phyloP scores from a whole-genome alignment of 2,113 vertebrate genomes.

The Fukomys damarensis region DNA sequence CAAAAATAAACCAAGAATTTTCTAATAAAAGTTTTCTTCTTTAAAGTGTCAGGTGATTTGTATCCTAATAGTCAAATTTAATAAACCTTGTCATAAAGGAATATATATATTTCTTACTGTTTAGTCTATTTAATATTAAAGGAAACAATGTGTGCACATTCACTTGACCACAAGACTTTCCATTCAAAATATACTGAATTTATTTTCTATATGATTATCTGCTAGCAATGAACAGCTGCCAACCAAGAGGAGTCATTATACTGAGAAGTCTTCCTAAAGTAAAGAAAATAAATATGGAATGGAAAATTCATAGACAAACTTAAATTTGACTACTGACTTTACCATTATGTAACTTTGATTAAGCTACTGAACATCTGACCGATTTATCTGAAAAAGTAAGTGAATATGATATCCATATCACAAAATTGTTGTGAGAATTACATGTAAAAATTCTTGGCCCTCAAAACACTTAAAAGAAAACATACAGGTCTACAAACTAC shows the following conservation, averaged over 20 bases:
- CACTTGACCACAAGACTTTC: neutral
- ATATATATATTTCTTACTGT: neutral
- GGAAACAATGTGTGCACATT: neutral
- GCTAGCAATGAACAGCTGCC: neutral
- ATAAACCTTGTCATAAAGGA: neutral
- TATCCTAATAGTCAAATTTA: neutral
- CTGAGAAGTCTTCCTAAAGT: neutral
- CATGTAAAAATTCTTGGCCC: neutral
- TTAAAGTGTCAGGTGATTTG: neutral
- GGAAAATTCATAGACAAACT: neutral
- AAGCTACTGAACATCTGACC: neutral
- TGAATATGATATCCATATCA: neutral
- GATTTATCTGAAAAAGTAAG: constrained; percentile 14
- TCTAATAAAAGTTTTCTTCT: neutral
- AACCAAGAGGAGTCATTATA: neutral
- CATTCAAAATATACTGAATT: neutral
- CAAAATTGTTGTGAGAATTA: neutral
- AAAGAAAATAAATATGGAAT: neutral
- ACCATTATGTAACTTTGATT: neutral
- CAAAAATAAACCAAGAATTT: no score
- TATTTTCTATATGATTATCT: constrained; percentile 23
- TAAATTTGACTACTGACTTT: neutral
- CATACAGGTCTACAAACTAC: neutral
- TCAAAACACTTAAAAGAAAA: constrained; percentile 1
- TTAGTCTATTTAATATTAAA: constrained; percentile 6